Evolutionary conservation across 2,113 vertebrate species (phyloP), one percentile per base, ranked within the genome.

Genomic region (Lampris incognitus): DNA sequence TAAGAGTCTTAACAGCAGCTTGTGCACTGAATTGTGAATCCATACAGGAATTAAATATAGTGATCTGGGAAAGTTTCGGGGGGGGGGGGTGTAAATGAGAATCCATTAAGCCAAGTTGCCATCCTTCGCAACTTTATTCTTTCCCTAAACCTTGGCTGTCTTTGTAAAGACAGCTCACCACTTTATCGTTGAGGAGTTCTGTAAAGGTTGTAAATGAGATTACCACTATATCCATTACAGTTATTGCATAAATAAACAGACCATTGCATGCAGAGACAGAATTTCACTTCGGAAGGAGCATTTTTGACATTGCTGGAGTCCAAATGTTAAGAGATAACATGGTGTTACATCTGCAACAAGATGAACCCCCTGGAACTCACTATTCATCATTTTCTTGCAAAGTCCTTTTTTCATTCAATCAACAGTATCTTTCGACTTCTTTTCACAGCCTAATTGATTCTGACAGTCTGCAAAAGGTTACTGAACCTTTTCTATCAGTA

Each of bases 401-500:
- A 74, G 74, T 84, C 72, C 52, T 77, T 78, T 84, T 87, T 85
- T 82, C 65, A 81, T 91, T 89, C 80, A 86, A 85, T 91, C 80
- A 82, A 85, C 74, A 77, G 86, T 84, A 88, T 86, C 84, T 89
- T 89, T 81, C 86, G 77, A 91, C 79, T 87, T 81, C 63, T 49
- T 90, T 89, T 90, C 78, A 87, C 61, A 82, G 81, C 68, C 66
- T 93, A 91, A 90, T 90, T 91, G 85, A 91, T 86, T 88, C 87
- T 89, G 92, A 86, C 88, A 90, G 81, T 80, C 85, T 88, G 83
- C 75, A 76, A 91, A 88, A 92, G 90, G 91, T 93, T 89, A 85
- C 78, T 85, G 85, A 93, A 92, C 86, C 87, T 91, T 89, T 87
- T 89, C 88, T 90, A 82, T 90, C 89, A 88, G 92, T 90, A 88